Base-by-base conservation (phyloP, 2,888 invertebrate genomes). In the Tetragonula carbonaria region DNA sequence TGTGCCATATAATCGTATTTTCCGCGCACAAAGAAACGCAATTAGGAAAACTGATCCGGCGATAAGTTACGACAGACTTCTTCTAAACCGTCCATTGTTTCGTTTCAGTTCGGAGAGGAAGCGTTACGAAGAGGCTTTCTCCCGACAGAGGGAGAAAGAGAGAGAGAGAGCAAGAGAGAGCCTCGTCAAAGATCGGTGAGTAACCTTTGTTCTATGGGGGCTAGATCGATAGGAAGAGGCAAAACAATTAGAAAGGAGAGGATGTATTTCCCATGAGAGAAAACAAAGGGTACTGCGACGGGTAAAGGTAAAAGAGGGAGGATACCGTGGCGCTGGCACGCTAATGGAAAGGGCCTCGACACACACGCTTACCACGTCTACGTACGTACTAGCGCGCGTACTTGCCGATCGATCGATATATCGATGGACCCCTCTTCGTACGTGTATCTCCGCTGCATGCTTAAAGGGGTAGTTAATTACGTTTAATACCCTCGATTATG, bases 401-500 rank as follows among this genome's bases (percentile, higher is more conserved):
- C 53, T 53, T 21, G 16, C 90, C 90, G 92, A 93, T 91, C 91
- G 93, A 93, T 93, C 92, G 93, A 91, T 91, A 92, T 91, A 93
- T 93, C 93, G 92, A 92, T 93, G 90, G 90, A 82, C 86, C 87
- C 45, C 89, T 80, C 66, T 80, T 50, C 76, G 82, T 78, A 50
- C 84, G 76, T 90, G 88, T 88, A 84, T 89, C 89, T 71, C 74
- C 76, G 67, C 79, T 77, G 80, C 85, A 84, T 83, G 91, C 91
- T 92, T 92, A 92, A 91, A 93, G 90, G 91, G 91, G 89, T 91
- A 88, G 92, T 91, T 93, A 93, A 93, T 93, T 93, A 93, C 93
- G 92, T 93, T 93, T 93, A 93, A 93, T 93, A 93, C 91, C 92
- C 90, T 91, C 90, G 92, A 91, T 93, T 92, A 92, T 92, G 92